phyloP scores from a whole-genome alignment of 2,113 vertebrate genomes.

The Atherinomorus stipes region DNA sequence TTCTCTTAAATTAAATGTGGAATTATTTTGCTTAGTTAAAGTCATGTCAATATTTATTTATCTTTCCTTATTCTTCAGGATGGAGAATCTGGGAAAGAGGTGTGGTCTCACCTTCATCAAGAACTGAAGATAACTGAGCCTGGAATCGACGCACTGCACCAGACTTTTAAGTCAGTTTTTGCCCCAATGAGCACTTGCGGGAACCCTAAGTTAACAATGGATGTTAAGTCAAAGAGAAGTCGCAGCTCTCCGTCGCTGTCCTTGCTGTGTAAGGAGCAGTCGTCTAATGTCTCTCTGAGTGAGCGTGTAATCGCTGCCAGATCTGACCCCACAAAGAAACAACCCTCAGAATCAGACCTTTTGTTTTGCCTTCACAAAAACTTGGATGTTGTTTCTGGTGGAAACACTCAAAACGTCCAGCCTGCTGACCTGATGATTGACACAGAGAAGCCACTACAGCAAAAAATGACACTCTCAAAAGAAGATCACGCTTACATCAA shows the following conservation, averaged over 20 bases:
- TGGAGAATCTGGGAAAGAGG: slow-evolving; percentile 68
- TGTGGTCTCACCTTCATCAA: slow-evolving; percentile 87
- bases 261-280: slow-evolving; percentile 67
- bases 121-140: slow-evolving; percentile 91
- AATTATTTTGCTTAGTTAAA: neutral
- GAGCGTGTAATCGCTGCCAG: slow-evolving; percentile 36
- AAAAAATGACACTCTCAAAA: slow-evolving; percentile 41
- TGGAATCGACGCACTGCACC: slow-evolving; percentile 81
- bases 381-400: slow-evolving; percentile 41
- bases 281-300: slow-evolving; percentile 42
- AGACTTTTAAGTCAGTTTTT: slow-evolving; percentile 60
- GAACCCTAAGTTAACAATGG: slow-evolving; percentile 57
- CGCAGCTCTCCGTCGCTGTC: slow-evolving; percentile 80
- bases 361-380: slow-evolving; percentile 48
- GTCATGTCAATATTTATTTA: slow-evolving; percentile 4
- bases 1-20: neutral
- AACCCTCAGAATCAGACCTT: slow-evolving; percentile 73
- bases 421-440: slow-evolving; percentile 24
- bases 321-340: slow-evolving; percentile 49
- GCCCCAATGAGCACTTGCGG: slow-evolving; percentile 43
- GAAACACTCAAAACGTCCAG: neutral
- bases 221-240: slow-evolving; percentile 73
- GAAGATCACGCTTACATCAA: slow-evolving; percentile 33
- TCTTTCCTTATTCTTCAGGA: slow-evolving; percentile 73
- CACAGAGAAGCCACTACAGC: slow-evolving; percentile 39